Conservation (phyloP, 2,888 invertebrate species). For the Gnatocerus cornutus region DNA sequence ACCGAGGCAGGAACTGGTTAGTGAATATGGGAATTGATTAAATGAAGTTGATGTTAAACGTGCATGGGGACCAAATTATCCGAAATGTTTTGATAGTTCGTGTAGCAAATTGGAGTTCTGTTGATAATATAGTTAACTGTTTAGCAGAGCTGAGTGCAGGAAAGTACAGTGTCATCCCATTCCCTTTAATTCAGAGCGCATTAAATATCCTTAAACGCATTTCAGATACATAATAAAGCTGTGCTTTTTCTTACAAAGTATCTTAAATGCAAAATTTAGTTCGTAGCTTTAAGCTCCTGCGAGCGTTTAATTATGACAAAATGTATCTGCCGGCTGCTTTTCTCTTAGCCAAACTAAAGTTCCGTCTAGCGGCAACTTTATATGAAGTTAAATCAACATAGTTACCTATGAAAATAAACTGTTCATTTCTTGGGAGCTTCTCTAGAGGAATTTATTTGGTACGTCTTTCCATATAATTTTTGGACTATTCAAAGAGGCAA, state of each 20-base stretch:
- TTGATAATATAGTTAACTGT: slow-evolving; percentile 42
- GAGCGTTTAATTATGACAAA: slow-evolving; percentile 53
- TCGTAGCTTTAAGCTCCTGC: slow-evolving; percentile 45
- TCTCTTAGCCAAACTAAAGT: slow-evolving; percentile 45
- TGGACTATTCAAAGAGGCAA: slow-evolving; percentile 35
- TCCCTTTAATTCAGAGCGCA: slow-evolving; percentile 37
- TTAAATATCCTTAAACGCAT: slow-evolving; percentile 42
- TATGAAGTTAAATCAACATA: slow-evolving; percentile 55
- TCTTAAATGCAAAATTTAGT: slow-evolving; percentile 50
- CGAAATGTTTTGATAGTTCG: slow-evolving; percentile 44
- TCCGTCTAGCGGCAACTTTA: slow-evolving; percentile 50
- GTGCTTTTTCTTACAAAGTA: slow-evolving; percentile 45
- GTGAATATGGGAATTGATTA: slow-evolving; percentile 35
- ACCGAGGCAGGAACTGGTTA: slow-evolving; percentile 17
- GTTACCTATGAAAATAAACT: slow-evolving; percentile 50
- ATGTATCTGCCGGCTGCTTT: slow-evolving; percentile 48
- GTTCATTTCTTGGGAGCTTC: slow-evolving; percentile 41
- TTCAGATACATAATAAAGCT: slow-evolving; percentile 43
- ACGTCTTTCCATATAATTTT: slow-evolving; percentile 32
- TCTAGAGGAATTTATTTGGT: slow-evolving; percentile 24
- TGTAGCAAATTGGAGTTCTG: slow-evolving; percentile 40
- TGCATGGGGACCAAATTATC: slow-evolving; percentile 35
- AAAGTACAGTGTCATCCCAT: slow-evolving; percentile 36
- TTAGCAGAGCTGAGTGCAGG: slow-evolving; percentile 32
- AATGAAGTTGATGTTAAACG: slow-evolving; percentile 34